Base-by-base conservation (phyloP, 2,113 vertebrate species). In the Leptosomus discolor region DNA sequence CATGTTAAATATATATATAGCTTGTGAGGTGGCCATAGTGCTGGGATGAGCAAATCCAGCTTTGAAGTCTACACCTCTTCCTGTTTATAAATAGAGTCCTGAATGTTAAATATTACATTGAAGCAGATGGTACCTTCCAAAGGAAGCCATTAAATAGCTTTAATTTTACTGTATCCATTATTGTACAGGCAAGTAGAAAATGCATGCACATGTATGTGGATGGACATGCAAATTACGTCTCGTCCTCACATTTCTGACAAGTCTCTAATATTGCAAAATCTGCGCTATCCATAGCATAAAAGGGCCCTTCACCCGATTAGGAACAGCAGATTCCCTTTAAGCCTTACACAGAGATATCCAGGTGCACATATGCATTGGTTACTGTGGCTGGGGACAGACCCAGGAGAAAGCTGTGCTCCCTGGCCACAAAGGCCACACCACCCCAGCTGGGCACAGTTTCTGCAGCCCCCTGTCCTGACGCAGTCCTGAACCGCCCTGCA, bases 11-110 rank as follows among this genome's bases (percentile, higher is more conserved):
- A 96, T 94, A 90, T 98, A 96, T 98, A 97, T 98, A 96, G 95
- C 94, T 97, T 94, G 90, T 95, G 96, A 98, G 97, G 96, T 99
- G 99, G 99, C 99, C 99, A 98, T 98, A 98, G 97, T 97, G 97
- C 97, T 97, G 97, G 95, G 95, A 98, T 97, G 95, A 98, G 96
- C 96, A 98, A 97, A 98, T 97, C 96, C 94, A 97, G 85, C 94
- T 91, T 93, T 85, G 96, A 97, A 97, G 96, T 96, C 93, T 97
- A 97, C 97, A 98, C 98, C 96, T 98, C 97, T 98, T 98, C 95
- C 96, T 94, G 97, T 96, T 98, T 98, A 98, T 98, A 98, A 98
- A 98, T 97, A 97, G 97, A 96, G 85, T 97, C 97, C 95, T 97
- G 97, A 98, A 98, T 97, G 97, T 97, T 97, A 96, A 96, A 97